These are phyloP conservation scores for Cynocephalus volans DNA, from an alignment of 2,113 vertebrate genomes.

Conservation along the genomic window DNA sequence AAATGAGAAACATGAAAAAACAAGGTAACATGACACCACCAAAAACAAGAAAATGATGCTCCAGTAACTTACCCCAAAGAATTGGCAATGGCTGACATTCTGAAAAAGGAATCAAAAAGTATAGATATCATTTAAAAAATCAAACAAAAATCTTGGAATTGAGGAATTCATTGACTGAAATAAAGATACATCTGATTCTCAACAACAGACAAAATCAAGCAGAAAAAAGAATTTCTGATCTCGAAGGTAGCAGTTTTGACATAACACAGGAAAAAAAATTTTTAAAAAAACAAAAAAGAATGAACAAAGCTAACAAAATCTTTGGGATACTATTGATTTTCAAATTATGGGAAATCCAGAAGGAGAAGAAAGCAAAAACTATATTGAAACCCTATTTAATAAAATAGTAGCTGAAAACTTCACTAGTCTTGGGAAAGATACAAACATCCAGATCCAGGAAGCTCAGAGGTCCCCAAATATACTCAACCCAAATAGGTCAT, in stretches of 20 bases:
- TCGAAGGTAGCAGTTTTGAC: neutral
- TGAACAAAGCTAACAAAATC: neutral
- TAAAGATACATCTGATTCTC: neutral
- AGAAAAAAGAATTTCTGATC: neutral
- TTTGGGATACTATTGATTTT: neutral
- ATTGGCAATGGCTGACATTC: too few species aligned
- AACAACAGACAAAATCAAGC: neutral
- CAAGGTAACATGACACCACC: too few species aligned
- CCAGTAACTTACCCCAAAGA: too few species aligned
- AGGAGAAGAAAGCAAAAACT: neutral
- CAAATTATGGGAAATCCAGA: neutral
- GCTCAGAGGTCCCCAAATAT: neutral
- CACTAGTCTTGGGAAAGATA: neutral
- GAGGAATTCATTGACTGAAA: neutral
- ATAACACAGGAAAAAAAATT: neutral
- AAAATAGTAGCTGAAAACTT: neutral
- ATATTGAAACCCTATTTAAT: neutral
- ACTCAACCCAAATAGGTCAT: neutral
- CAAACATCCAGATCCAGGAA: neutral
- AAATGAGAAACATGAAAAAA: too few species aligned
- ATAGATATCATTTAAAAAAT: too few species aligned
- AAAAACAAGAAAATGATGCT: too few species aligned
- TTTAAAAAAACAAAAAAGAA: neutral
- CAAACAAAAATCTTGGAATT: neutral
- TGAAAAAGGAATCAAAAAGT: too few species aligned